These are phyloP conservation scores for Etheostoma perlongum DNA, from an alignment of 2,797 vertebrate species.

Conservation along the genomic window DNA sequence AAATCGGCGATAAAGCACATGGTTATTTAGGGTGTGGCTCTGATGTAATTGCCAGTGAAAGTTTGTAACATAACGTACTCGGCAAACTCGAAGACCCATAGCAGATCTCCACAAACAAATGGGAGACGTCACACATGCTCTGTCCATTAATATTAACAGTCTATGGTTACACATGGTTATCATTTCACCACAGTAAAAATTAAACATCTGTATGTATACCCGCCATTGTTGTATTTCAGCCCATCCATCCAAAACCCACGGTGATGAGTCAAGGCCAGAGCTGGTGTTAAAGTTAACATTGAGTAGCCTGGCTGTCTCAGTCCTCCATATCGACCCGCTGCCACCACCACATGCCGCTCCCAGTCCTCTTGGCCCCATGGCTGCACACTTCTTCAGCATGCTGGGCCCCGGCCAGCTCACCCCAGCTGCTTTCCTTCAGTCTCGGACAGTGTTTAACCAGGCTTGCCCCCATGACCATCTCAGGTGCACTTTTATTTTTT, in stretches of 20 bases:
- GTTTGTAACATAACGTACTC: no score
- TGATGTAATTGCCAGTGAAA: no score
- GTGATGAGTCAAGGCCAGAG: slow-evolving; percentile 96
- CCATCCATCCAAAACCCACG: slow-evolving; percentile 91
- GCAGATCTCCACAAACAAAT: no score
- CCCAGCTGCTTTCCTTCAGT: slow-evolving; percentile 88
- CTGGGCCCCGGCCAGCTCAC: slow-evolving; percentile 86
- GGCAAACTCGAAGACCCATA: no score
- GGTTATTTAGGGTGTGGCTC: no score
- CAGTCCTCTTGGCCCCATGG: slow-evolving; percentile 92
- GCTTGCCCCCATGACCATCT: slow-evolving; percentile 98
- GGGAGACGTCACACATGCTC: no score
- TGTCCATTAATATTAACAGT: no score
- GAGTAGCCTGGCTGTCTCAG: slow-evolving; percentile 90
- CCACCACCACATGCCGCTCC: slow-evolving; percentile 91
- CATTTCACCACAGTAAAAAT: slow-evolving; percentile 5
- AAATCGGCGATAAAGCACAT: no score
- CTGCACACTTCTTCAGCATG: slow-evolving; percentile 92
- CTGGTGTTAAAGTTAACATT: slow-evolving; percentile 91
- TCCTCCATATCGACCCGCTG: slow-evolving; percentile 97
- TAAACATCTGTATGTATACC: background rate
- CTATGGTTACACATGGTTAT: background rate
- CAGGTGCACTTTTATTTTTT: slow-evolving; percentile 82
- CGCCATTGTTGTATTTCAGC: slow-evolving; percentile 82
- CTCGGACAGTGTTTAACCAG: slow-evolving; percentile 90